Evolutionary conservation across 2,113 vertebrate genomes (phyloP).

Genomic region (Nothoprocta pentlandii): DNA sequence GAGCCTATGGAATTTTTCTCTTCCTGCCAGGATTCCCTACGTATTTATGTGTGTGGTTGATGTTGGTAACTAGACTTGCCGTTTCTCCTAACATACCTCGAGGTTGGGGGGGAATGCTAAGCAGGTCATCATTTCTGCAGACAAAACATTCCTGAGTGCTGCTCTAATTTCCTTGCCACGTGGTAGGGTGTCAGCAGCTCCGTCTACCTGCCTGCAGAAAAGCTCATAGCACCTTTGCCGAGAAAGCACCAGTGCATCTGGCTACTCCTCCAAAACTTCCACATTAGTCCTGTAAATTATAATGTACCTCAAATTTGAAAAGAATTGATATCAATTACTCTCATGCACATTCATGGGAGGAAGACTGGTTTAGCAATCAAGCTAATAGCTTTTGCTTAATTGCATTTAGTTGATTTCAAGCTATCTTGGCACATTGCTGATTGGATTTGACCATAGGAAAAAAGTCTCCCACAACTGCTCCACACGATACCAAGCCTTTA

Average conservation of each 20-base stretch:
- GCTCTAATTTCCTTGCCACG: not conserved
- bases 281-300: not conserved
- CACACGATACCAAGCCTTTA: not conserved
- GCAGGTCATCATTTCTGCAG: not conserved
- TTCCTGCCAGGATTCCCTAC: not conserved
- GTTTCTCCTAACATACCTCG: not conserved
- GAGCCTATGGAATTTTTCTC: not conserved
- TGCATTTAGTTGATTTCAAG: slow-evolving; percentile 64
- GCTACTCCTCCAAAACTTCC: not conserved
- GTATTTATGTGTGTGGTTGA: not conserved
- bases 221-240: slow-evolving; percentile 8
- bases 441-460: slow-evolving; percentile 40
- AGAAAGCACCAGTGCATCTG: not conserved
- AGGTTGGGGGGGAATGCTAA: not conserved
- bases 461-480: not conserved
- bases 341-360: slow-evolving; percentile 60
- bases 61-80: not conserved
- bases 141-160: not conserved
- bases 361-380: slow-evolving; percentile 71
- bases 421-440: slow-evolving; percentile 57
- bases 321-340: slow-evolving; percentile 62
- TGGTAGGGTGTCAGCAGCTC: not conserved
- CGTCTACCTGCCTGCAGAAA: slow-evolving; percentile 27
- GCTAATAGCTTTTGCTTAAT: slow-evolving; percentile 71
- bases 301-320: slow-evolving; percentile 38